phyloP scores from a whole-genome alignment of 2,888 invertebrate genomes.

The Baccha elongata region DNA sequence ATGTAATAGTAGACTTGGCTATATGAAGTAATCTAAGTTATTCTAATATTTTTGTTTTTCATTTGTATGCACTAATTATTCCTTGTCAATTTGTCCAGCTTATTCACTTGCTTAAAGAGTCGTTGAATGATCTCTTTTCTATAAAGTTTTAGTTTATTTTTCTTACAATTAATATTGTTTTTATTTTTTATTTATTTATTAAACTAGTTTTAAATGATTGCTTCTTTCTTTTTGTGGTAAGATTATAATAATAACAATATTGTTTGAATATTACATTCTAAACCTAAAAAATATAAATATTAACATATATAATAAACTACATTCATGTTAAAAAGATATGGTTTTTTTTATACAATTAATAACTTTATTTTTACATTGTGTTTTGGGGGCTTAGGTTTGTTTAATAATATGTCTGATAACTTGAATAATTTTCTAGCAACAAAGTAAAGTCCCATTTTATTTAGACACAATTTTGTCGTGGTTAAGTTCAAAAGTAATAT shows the following conservation, averaged over 20 bases:
- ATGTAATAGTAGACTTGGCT: constrained; percentile 41
- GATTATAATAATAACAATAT: constrained; percentile 55
- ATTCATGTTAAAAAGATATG: constrained; percentile 55
- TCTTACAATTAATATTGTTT: constrained; percentile 25
- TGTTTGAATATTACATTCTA: constrained; percentile 29
- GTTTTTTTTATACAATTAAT: constrained; percentile 37
- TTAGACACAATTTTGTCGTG: constrained; percentile 4
- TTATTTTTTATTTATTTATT: constrained; percentile 49
- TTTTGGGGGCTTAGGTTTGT: constrained; percentile 19
- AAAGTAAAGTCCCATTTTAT: constrained; percentile 4
- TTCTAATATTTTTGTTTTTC: constrained; percentile 11
- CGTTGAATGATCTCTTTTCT: constrained; percentile 25
- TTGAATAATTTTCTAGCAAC: constrained; percentile 46
- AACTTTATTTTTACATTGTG: constrained; percentile 31
- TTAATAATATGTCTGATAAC: constrained; percentile 49
- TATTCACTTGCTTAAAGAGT: constrained; percentile 28
- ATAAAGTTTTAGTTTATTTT: neutral
- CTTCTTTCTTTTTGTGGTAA: constrained; percentile 69
- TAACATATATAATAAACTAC: constrained; percentile 44
- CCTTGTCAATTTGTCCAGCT: constrained; percentile 59
- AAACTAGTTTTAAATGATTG: constrained; percentile 74
- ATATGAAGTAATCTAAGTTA: constrained; percentile 47
- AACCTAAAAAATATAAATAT: constrained; percentile 45
- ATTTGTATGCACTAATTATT: constrained; percentile 49
- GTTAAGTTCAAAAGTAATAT: constrained; percentile 2